A percentile compares a stretch with the other conserved stretches of the same genome.
Evolutionary conservation across 2,888 invertebrate genomes (phyloP).

Genomic region (Laspeyria flexula): DNA sequence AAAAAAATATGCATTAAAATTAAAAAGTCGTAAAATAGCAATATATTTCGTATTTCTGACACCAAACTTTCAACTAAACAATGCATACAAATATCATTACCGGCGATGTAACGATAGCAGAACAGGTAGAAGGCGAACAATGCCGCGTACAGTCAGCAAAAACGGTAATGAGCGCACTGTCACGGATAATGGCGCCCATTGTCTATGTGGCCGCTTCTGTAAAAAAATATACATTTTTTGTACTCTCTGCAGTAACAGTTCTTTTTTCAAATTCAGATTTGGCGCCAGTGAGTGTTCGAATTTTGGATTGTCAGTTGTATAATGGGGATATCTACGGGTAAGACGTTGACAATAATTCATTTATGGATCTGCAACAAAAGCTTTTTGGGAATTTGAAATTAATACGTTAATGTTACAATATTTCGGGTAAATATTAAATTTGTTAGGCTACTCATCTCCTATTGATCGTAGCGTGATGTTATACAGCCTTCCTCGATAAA

Average conservation of each 20-base stretch:
- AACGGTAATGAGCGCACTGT: conserved; percentile 83
- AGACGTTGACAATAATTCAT: neutral
- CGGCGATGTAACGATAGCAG: conserved; percentile 61
- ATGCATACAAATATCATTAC: conserved; percentile 44
- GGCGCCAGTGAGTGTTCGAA: conserved; percentile 38
- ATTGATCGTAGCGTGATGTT: too few species aligned
- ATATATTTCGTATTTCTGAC: conserved; percentile 28
- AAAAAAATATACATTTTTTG: conserved; percentile 51
- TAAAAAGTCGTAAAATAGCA: conserved; percentile 8
- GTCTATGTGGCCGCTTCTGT: conserved; percentile 73
- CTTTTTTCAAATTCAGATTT: conserved; percentile 38
- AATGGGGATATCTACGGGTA: neutral
- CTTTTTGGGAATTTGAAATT: too few species aligned
- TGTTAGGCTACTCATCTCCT: too few species aligned
- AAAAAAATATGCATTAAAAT: neutral
- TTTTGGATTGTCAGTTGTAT: conserved; percentile 3
- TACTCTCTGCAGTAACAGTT: conserved; percentile 47
- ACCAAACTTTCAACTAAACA: conserved; percentile 32
- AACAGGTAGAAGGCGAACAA: conserved; percentile 79
- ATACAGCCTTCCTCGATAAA: too few species aligned
- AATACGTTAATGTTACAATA: too few species aligned
- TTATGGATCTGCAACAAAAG: neutral
- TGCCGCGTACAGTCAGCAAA: conserved; percentile 63
- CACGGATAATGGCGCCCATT: conserved; percentile 75
- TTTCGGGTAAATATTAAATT: too few species aligned